These are phyloP conservation scores for Cosmia pyralina DNA, from an alignment of 2,888 invertebrate genomes.

Conservation along the genomic window DNA sequence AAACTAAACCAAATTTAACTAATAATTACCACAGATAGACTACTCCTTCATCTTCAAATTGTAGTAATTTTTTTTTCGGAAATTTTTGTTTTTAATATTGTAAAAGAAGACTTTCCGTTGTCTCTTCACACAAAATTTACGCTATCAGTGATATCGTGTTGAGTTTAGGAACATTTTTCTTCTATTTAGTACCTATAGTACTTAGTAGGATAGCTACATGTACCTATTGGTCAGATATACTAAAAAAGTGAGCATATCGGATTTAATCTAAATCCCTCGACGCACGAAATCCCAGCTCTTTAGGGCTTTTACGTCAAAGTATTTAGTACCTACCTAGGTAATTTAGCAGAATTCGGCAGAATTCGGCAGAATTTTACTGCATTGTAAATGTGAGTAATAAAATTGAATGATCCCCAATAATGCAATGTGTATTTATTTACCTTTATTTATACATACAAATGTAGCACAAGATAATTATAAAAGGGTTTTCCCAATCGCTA, in stretches of 20 bases:
- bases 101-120: too few relatives aligned
- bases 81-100: too few relatives aligned
- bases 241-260: constrained; percentile 14
- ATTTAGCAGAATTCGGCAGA: constrained; percentile 3
- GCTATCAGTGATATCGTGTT: too few relatives aligned
- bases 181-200: too few relatives aligned
- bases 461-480: constrained; percentile 3
- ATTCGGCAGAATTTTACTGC: constrained; percentile 14
- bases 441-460: neutral
- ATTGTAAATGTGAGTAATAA: constrained; percentile 17
- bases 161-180: too few relatives aligned
- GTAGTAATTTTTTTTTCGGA: too few relatives aligned
- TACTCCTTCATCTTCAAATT: too few relatives aligned
- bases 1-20: too few relatives aligned
- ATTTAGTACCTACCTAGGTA: constrained; percentile 2
- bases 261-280: constrained; percentile 38
- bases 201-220: neutral
- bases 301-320: constrained; percentile 20
- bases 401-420: constrained; percentile 18
- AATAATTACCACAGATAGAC: too few relatives aligned
- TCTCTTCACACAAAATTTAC: too few relatives aligned
- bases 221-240: neutral
- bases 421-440: constrained; percentile 23
- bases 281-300: constrained; percentile 31
- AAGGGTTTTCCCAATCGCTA: neutral